Evolutionary conservation across 2,797 vertebrate genomes (phyloP), one percentile per base, ranked within the genome.

Genomic region (Gymnothorax javanicus): DNA sequence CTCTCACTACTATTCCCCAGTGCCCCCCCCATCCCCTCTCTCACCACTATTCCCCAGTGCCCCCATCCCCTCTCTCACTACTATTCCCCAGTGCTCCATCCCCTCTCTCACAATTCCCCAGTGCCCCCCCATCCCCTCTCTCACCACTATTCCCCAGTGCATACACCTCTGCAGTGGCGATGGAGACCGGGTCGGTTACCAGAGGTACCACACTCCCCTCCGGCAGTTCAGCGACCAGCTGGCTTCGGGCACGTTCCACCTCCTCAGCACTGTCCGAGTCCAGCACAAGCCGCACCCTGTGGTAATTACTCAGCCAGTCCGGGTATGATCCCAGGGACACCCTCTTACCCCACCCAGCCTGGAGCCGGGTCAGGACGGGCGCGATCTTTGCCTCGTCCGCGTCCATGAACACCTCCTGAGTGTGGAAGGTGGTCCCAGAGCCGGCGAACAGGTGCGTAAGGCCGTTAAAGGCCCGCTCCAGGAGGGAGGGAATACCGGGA

Each of bases 291-390:
- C 96, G 96, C 88, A 99, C 98, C 0, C 95, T 94, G 90, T 98
- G 96, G 89, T 99, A 99, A 93, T 99, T 99, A 86, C 95, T 99
- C 85, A 94, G 87, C 98, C 98, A 99, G 92, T 99, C 97, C 0
- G 98, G 98, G 91, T 99, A 99, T 9, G 98, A 99, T 0, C 98
- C 98, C 1, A 99, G 89, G 33, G 94, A 91, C 54, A 98, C 95
- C 0, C 88, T 93, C 2, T 86, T 94, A 0, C 94, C 95, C 95
- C 97, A 98, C 27, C 71, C 3, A 0, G 93, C 88, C 71, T 97
- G 92, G n/a, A 97, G 94, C 79, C 91, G 87, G 0, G 96, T 94
- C 85, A 99, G 94, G 67, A 93, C 86, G 0, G 95, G 95, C 0
- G 98, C 93, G 0, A 99, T 96, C 0, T 90, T 94, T 0, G 96